Percentiles rank a stretch among this genome's conserved stretches.
phyloP scores from a whole-genome alignment of 2,113 vertebrate species.

The Fukomys damarensis region DNA sequence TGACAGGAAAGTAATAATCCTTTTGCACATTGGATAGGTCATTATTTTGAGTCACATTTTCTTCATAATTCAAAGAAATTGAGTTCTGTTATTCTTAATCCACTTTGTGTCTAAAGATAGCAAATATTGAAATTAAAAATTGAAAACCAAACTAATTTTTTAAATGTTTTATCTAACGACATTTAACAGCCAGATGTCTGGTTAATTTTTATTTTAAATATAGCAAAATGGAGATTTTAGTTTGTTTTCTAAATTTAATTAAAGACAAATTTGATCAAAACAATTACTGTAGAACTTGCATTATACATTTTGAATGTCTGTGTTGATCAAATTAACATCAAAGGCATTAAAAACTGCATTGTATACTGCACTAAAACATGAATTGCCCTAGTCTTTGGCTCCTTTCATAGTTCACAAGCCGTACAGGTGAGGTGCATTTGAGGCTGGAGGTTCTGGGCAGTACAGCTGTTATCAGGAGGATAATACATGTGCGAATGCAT shows the following conservation, averaged over 20 bases:
- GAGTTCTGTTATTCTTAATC: constrained; percentile 68
- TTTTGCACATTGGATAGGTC: constrained; percentile 17
- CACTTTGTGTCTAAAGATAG: constrained; percentile 62
- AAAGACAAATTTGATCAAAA: constrained; percentile 43
- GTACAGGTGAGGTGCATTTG: neutral
- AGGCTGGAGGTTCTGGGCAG: fast-evolving
- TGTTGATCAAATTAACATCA: constrained; percentile 43
- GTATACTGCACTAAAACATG: neutral
- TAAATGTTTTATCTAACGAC: constrained; percentile 62
- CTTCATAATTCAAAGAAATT: constrained; percentile 65
- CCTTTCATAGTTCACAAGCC: neutral
- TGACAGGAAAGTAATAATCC: constrained; percentile 41
- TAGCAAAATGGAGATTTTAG: constrained; percentile 47
- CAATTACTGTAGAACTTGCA: constrained; percentile 50
- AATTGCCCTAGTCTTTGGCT: neutral
- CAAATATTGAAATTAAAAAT: constrained; percentile 54
- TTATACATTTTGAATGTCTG: constrained; percentile 46
- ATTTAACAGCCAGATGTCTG: constrained; percentile 62
- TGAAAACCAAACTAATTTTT: constrained; percentile 65
- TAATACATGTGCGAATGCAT: neutral
- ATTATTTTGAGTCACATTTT: constrained; percentile 63
- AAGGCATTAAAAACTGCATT: neutral
- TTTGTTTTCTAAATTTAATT: constrained; percentile 68
- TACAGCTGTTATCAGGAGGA: neutral
- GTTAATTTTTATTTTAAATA: constrained; percentile 60